A percentile compares a stretch with the other conserved stretches of the same genome.
Conservation (phyloP, 35 echinoderm and acorn worm species). For the Apostichopus japonicus region DNA sequence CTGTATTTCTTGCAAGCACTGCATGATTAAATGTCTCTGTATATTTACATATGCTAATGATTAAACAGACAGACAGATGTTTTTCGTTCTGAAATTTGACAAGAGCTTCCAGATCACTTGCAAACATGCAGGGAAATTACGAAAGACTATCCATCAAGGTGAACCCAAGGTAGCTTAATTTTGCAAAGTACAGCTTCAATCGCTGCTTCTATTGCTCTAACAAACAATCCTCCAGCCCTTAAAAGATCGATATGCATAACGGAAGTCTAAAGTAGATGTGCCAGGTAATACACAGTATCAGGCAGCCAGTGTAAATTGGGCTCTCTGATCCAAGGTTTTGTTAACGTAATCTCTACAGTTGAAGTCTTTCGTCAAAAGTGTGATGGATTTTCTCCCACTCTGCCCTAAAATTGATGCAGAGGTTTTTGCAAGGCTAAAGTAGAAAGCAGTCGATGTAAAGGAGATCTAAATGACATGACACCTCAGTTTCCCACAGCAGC, state of each 20-base stretch:
- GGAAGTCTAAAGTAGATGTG: background rate
- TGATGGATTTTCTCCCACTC: background rate
- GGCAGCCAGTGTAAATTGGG: background rate
- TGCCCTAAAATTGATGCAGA: background rate
- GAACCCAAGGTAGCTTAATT: background rate
- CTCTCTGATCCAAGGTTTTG: conserved; percentile 4
- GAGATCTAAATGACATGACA: background rate
- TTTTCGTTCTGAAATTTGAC: background rate
- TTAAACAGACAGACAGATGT: background rate
- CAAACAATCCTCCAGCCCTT: background rate
- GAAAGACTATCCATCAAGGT: background rate
- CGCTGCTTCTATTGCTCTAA: background rate
- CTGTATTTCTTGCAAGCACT: no score
- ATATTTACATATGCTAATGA: no score
- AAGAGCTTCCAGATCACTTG: background rate
- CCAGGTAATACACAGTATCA: background rate
- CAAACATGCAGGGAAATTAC: no score
- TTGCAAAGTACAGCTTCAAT: background rate
- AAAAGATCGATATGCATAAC: background rate
- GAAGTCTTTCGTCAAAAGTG: background rate
- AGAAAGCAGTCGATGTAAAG: background rate
- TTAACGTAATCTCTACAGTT: background rate
- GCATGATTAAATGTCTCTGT: no score
- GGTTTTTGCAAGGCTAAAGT: background rate
- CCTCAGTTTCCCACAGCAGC: background rate